These are phyloP conservation scores for Gallinago nigripennis DNA, from an alignment of 2,797 vertebrate genomes.

Conservation along the genomic window DNA sequence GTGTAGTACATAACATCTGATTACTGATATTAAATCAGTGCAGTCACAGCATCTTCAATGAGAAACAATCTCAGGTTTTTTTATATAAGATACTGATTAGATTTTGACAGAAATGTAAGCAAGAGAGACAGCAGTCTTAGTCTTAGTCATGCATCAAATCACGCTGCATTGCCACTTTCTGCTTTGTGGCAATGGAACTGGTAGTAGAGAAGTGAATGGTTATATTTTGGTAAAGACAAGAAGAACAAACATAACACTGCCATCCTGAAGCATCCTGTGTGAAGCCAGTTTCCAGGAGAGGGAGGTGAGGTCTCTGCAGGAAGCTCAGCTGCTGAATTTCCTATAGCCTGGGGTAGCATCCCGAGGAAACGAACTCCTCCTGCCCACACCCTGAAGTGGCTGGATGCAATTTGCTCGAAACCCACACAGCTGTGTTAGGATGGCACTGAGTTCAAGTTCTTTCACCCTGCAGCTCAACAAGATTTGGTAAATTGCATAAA, in stretches of 20 bases:
- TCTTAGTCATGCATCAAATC: not conserved
- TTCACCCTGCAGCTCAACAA: not conserved
- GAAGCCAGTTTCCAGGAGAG: not conserved
- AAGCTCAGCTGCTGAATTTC: not conserved
- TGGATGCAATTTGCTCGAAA: not conserved
- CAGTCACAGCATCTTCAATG: not conserved
- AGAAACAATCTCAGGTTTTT: not conserved
- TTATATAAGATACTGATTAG: not conserved
- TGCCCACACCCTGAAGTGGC: accelerated
- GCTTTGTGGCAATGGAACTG: not conserved
- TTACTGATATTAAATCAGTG: constrained; percentile 8
- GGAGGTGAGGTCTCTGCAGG: not conserved
- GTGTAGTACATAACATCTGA: not conserved
- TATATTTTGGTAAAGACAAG: not conserved
- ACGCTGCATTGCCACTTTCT: not conserved
- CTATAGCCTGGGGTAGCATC: not conserved
- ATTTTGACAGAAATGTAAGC: not conserved
- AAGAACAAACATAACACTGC: not conserved
- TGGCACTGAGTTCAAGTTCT: not conserved
- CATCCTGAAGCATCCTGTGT: not conserved
- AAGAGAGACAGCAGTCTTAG: not conserved
- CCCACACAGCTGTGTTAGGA: not conserved
- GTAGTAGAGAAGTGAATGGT: not conserved
- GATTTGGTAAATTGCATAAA: not conserved
- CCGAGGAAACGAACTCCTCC: not conserved